A percentile compares a stretch with the other conserved stretches of the same genome.
phyloP scores from a whole-genome alignment of 1,140 invertebrate genomes.

The Drosophila ogumai region DNA sequence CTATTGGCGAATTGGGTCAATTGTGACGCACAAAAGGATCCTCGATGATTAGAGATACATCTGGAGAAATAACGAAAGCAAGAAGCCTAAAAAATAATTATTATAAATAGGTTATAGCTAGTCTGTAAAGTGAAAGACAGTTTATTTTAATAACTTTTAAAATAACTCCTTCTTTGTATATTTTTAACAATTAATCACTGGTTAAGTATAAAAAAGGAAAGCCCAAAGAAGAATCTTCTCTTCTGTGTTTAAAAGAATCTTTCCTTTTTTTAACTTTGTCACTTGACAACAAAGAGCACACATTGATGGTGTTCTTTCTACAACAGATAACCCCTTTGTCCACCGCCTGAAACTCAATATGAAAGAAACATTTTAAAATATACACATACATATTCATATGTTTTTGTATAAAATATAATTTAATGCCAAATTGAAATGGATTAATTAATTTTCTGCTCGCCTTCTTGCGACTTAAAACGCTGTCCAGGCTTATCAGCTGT shows the following conservation, averaged over 20 bases:
- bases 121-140: background rate
- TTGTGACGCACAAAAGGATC: conserved; percentile 50
- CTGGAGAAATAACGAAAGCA: background rate
- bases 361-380: conserved; percentile 9
- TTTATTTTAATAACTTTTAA: background rate
- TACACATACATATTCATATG: background rate
- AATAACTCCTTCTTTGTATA: background rate
- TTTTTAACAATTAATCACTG: no score
- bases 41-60: background rate
- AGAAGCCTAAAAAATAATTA: background rate
- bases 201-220: no score
- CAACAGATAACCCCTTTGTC: conserved; percentile 80
- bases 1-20: conserved; percentile 56
- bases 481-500: conserved; percentile 62
- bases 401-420: conserved; percentile 49
- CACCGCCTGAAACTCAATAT: conserved; percentile 17
- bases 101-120: background rate
- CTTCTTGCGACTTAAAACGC: background rate
- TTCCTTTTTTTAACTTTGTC: background rate
- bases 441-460: conserved; percentile 61
- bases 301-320: conserved; percentile 45
- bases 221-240: background rate
- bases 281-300: conserved; percentile 58
- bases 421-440: conserved; percentile 76
- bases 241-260: no score